Evolutionary conservation across 2,888 invertebrate species (phyloP), one percentile per base, ranked within the genome.

Genomic region (Atherix ibis): DNA sequence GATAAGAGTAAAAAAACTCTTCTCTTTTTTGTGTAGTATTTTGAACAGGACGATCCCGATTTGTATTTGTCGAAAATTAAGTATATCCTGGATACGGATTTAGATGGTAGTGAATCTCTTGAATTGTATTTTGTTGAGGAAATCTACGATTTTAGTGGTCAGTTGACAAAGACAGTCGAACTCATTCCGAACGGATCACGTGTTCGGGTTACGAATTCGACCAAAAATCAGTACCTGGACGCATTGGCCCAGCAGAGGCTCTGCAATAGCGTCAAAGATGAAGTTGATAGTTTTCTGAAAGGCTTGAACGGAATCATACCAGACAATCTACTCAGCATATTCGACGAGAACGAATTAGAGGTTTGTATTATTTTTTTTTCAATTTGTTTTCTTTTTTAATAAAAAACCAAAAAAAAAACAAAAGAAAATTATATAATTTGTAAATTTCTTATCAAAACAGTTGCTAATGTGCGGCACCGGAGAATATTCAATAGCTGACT

Each of bases 271-370:
- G 78, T 84, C 44, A 76, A 81, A 42, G 73, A 74, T 35, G 89
- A 92, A 66, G 72, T 84, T 30, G 88, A 82, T 52, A 76, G 81
- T 44, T 92, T 94, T 64, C 69, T 91, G 31, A 80, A 84, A 50
- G 94, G 92, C 2, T 72, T 92, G 34, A 83, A 85, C 60, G 79
- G 87, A 56, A 73, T 92, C 27, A 85, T 92, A 51, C 91, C 94
- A 4, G 88, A 88, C 63, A 84, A 88, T 64, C 70, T 92, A 47
- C 69, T 94, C 41, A 85, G 87, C 53, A 89, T 91, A 56, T 92
- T 94, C 63, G 91, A 92, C 64, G 92, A 92, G 63, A 88, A 89
- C 63, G 92, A 94, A 63, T 68, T 94, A 17, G 92, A 94, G 80
- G 87, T 88, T 55, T 55, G 40, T 42, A 29, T 10, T 14, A 22